Base-by-base conservation (phyloP, 1,140 invertebrate species). In the Listronotus oregonensis region DNA sequence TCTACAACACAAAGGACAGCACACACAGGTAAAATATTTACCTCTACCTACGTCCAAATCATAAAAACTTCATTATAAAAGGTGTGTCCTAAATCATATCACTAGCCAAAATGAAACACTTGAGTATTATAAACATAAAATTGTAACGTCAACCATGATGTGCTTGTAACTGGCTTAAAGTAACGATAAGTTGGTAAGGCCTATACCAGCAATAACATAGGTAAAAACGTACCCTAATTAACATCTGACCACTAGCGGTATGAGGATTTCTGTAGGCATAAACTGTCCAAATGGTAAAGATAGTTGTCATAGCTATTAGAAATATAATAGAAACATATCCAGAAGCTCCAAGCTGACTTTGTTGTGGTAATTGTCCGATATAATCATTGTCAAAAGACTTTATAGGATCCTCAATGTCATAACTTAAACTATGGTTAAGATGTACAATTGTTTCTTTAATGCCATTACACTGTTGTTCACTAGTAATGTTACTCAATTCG, bases 241-340 rank as follows among this genome's bases (percentile, higher is more conserved):
- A 85, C 73, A 98, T 87, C 80, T 98, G 95, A 64, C 97, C 97
- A 65, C 95, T 97, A 18, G 90, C 84, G 11, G 94, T 92, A 75
- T 97, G 95, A 8, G 97, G 97, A 81, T 97, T 94, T 68, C 90
- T 88, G 80, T 98, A 99, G 14, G 97, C 97, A 78, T 99, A 99
- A 12, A 90, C 81, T 6, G 90, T 79, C 95, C 95, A 98, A 12
- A 85, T 83, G 18, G 82, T 85, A 8, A 89, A 68, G 44, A 82
- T 83, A 21, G 82, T 79, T 2, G 91, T 70, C 1, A 91, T 72
- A 1, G 83, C 80, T 39, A 90, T 68, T 10, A 85, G 73, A 14
- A 90, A 80, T 17, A 93, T 77, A 4, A 90, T 85, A n/a, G 86
- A 84, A 37, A 92, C 82, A 34, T 90, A 83, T 57, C 90, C 85